Conservation (phyloP, 2,797 vertebrate species). For the Pseudochromis fuscus region DNA sequence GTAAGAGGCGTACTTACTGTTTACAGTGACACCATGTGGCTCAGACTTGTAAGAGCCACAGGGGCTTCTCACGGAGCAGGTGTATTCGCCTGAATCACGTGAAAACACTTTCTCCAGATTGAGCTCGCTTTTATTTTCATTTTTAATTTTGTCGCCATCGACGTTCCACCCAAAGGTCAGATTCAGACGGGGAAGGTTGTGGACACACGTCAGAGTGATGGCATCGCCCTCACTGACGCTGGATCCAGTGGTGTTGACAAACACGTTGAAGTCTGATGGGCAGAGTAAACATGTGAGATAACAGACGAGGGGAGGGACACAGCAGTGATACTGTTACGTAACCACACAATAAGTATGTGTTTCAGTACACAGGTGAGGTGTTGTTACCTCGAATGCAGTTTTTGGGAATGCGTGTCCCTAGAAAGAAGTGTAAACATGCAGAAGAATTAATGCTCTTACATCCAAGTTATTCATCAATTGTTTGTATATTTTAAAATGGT, state of each 20-base stretch:
- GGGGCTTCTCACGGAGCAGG: slow-evolving; percentile 35
- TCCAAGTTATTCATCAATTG: neutral
- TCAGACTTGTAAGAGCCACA: slow-evolving; percentile 3
- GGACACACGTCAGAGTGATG: slow-evolving; percentile 49
- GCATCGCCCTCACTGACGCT: fast-evolving
- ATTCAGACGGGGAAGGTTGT: neutral
- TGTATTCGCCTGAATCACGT: fast-evolving
- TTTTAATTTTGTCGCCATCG: fast-evolving
- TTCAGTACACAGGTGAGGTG: neutral
- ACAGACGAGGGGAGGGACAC: neutral
- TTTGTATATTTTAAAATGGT: neutral
- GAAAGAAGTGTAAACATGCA: neutral
- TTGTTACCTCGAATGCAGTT: slow-evolving; percentile 50
- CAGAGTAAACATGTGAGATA: slow-evolving; percentile 24
- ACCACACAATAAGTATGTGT: slow-evolving; percentile 1
- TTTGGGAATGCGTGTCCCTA: too few relatives aligned
- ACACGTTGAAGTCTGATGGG: slow-evolving; percentile 41
- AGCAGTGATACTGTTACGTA: slow-evolving; percentile 18
- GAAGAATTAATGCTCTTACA: neutral
- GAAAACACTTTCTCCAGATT: fast-evolving
- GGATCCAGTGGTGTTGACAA: neutral
- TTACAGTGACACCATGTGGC: neutral
- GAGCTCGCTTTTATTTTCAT: fast-evolving
- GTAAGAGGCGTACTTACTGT: slow-evolving; percentile 61
- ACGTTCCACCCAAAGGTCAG: slow-evolving; percentile 40